Percentiles rank a stretch among this genome's conserved stretches.
phyloP scores from a whole-genome alignment of 2,888 invertebrate species.

The Melanchra persicariae region DNA sequence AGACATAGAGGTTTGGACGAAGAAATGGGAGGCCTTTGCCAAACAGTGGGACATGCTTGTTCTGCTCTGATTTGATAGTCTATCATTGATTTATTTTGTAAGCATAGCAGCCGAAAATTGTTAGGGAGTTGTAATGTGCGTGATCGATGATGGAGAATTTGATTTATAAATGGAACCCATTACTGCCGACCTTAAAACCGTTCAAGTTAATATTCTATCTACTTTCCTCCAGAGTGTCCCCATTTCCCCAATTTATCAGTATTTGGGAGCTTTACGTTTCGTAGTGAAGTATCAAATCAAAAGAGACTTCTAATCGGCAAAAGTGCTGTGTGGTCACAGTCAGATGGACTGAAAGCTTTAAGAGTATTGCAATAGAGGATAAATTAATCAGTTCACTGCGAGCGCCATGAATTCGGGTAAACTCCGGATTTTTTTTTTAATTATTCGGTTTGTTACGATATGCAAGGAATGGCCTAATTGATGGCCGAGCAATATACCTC shows the following conservation, averaged over 20 bases:
- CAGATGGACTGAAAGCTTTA: slow-evolving; percentile 1
- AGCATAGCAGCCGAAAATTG: not conserved
- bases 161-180: slow-evolving; percentile 34
- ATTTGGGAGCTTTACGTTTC: not conserved
- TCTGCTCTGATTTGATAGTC: not conserved
- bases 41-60: too few relatives aligned
- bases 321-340: slow-evolving; percentile 6
- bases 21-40: too few relatives aligned
- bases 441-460: not conserved
- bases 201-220: slow-evolving; percentile 37
- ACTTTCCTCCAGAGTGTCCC: slow-evolving; percentile 3
- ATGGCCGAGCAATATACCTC: not conserved
- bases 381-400: too few relatives aligned
- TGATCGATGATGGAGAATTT: slow-evolving; percentile 42
- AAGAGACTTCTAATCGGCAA: slow-evolving; percentile 14
- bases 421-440: too few relatives aligned
- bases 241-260: slow-evolving; percentile 36
- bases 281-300: slow-evolving; percentile 10
- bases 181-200: slow-evolving; percentile 32
- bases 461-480: slow-evolving; percentile 6
- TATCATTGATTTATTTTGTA: slow-evolving; percentile 10
- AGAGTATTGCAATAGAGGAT: not conserved
- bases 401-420: too few relatives aligned
- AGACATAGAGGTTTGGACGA: too few relatives aligned
- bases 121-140: slow-evolving; percentile 1